Conservation (phyloP, 2,797 vertebrate species). For the Myioborus miniatus region DNA sequence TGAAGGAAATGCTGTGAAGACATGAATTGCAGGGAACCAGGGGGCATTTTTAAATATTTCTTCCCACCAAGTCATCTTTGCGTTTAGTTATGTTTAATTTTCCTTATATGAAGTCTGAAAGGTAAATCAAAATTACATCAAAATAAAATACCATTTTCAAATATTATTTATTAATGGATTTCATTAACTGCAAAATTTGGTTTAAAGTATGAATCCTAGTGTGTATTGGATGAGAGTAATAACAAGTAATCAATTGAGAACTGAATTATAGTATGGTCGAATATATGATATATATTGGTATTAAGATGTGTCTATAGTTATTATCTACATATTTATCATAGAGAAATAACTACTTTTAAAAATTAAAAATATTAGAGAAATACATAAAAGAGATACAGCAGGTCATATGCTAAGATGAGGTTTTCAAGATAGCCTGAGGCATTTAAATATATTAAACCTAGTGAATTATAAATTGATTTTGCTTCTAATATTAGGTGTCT, state of each 20-base stretch:
- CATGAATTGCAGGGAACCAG: background rate
- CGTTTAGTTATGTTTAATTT: background rate
- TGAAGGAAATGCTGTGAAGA: background rate
- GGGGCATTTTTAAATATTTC: background rate
- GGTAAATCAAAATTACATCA: background rate
- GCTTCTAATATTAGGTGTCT: background rate
- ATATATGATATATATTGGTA: background rate
- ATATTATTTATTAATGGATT: background rate
- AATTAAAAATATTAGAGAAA: background rate
- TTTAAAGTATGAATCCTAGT: background rate
- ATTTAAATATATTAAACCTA: background rate
- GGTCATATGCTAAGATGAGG: background rate
- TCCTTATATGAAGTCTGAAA: background rate
- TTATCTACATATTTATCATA: background rate
- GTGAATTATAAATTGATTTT: background rate
- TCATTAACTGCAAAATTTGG: background rate
- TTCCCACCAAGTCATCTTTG: background rate
- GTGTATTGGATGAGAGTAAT: background rate
- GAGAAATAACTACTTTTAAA: background rate
- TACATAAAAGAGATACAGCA: background rate
- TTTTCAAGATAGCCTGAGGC: background rate
- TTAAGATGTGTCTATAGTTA: background rate
- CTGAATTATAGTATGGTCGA: accelerated
- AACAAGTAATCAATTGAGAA: background rate
- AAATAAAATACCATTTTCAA: background rate